phyloP scores from a whole-genome alignment of 2,113 vertebrate species.

The Actinemys pallida region DNA sequence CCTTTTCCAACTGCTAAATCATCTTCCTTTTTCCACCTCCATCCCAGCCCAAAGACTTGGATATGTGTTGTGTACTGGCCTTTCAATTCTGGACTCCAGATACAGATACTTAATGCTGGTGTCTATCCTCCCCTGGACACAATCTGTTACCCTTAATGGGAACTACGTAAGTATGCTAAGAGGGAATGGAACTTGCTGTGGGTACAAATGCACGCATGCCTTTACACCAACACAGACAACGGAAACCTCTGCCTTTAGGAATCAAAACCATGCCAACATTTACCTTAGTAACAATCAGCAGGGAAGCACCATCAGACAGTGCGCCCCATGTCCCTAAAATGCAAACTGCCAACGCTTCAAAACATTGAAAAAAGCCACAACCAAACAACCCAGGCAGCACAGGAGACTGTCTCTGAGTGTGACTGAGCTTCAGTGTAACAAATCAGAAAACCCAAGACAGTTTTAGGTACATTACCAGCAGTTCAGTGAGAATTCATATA shows the following conservation, averaged over 20 bases:
- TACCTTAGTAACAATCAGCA: not conserved
- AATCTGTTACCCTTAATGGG: not conserved
- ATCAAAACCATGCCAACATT: not conserved
- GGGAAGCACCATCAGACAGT: not conserved
- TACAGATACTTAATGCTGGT: not conserved
- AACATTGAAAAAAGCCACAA: not conserved
- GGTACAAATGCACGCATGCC: not conserved
- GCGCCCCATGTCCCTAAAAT: not conserved
- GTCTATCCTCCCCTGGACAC: not conserved
- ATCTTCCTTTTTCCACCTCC: not conserved
- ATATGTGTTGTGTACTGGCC: not conserved
- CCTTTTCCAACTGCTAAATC: not conserved
- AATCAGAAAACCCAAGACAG: not conserved
- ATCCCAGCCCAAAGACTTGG: not conserved
- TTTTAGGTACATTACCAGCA: not conserved
- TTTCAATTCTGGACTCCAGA: not conserved
- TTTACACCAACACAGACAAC: not conserved
- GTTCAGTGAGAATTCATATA: not conserved
- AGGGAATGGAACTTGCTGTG: not conserved
- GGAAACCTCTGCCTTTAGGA: not conserved
- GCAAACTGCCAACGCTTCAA: not conserved
- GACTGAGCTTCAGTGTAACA: conserved; percentile 31
- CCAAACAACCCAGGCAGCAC: conserved; percentile 31
- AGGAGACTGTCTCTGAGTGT: conserved; percentile 3
- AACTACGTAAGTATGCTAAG: not conserved